These are phyloP conservation scores for Dendrolimus pini DNA, from an alignment of 2,888 invertebrate genomes.

Conservation along the genomic window DNA sequence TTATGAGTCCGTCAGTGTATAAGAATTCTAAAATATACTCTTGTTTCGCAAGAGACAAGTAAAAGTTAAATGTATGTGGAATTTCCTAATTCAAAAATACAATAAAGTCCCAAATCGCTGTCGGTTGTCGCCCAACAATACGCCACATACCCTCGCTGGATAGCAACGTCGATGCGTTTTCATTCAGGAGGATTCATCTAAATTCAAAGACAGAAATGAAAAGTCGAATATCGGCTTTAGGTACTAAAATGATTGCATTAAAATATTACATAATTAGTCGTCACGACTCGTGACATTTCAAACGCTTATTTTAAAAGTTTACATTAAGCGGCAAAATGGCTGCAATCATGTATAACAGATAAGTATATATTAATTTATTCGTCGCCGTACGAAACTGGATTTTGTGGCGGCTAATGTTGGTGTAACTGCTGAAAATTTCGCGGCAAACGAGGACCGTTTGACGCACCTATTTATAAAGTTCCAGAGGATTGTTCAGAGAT, in stretches of 20 bases:
- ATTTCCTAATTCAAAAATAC: too few relatives aligned
- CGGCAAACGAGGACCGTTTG: slow-evolving; percentile 34
- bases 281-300: neutral
- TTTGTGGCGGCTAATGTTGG: slow-evolving; percentile 10
- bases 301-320: neutral
- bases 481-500: slow-evolving; percentile 64
- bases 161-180: too few relatives aligned
- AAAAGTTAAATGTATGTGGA: too few relatives aligned
- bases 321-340: neutral
- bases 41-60: too few relatives aligned
- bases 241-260: neutral
- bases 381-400: neutral
- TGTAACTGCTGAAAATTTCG: slow-evolving; percentile 24
- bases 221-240: too few relatives aligned
- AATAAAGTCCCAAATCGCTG: too few relatives aligned
- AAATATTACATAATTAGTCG: neutral
- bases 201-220: too few relatives aligned
- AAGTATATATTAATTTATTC: neutral
- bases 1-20: too few relatives aligned
- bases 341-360: neutral
- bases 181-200: too few relatives aligned
- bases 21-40: too few relatives aligned
- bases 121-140: too few relatives aligned
- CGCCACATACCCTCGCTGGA: too few relatives aligned
- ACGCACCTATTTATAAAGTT: slow-evolving; percentile 73